Base-by-base conservation (phyloP, 2,888 invertebrate species). In the Hypolimnas misippus region DNA sequence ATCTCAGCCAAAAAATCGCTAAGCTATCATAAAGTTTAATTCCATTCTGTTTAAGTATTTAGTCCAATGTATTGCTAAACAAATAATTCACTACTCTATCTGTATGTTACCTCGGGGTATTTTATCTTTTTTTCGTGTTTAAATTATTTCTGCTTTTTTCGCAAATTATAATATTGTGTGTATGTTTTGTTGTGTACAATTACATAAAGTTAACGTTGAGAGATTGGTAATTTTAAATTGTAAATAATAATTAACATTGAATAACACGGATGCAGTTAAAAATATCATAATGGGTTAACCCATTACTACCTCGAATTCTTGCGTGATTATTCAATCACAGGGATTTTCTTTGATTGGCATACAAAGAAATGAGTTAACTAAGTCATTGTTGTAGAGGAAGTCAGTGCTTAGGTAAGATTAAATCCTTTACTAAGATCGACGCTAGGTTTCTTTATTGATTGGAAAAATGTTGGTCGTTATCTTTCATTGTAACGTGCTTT, bases 311-410 rank as follows among this genome's bases (percentile, higher is more conserved):
- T 51, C n/a, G n/a, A n/a, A n/a, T 7, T 10, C 14, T 51, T 51
- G 31, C 51, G 10, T 51, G 29, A 31, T 51, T 51, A 31, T 51
- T 42, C 42, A 51, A 29, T 51, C 16, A 51, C 14, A 51, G 3
- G 5, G 10, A 51, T 31, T 31, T 51, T 51, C 42, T 42, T 42
- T 42, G 42, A 19, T 42, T 42, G 17, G 4, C 51, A 6, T 31
- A 10, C 6, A 53, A 12, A 35, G 17, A 8, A 53, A n/a, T n/a
- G 35, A 53, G 1, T 38, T 17, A 33, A 33, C 14, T 35, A 38
- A 4, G 1, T 38, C 17, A 33, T 53, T 51, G 51, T 51, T 42
- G 12, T 21, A 12, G n/a, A 21, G 44, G 44, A 46, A n/a, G 44
- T 19, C 21, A 21, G 1, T n/a, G 21, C 19, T 46, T 46, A 44